A percentile compares a stretch with the other conserved stretches of the same genome.
Conservation (phyloP, 2,888 invertebrate genomes). For the Habroteleia sp. region DNA sequence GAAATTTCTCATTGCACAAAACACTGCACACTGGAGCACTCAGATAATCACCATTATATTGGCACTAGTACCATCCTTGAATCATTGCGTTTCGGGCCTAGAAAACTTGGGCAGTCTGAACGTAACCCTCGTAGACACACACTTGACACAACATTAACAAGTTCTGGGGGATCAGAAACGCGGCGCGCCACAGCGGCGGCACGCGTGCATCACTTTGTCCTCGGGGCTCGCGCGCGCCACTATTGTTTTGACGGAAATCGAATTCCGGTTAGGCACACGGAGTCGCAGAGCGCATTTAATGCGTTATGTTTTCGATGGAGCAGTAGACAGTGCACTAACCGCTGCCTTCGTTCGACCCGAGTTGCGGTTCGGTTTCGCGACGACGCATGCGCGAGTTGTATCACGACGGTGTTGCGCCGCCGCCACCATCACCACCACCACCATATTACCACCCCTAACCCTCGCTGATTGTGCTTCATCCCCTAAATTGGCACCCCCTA, state of each 20-base stretch:
- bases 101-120: slow-evolving; percentile 50
- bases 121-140: slow-evolving; percentile 51
- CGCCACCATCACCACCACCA: slow-evolving; percentile 64
- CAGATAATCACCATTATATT: slow-evolving; percentile 68
- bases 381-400: slow-evolving; percentile 75
- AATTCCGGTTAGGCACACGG: slow-evolving; percentile 34
- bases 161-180: slow-evolving; percentile 30
- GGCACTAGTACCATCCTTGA: slow-evolving; percentile 54
- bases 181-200: slow-evolving; percentile 4
- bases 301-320: slow-evolving; percentile 72
- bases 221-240: slow-evolving; percentile 54
- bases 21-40: slow-evolving; percentile 73
- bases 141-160: slow-evolving; percentile 57
- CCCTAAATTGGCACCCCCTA: slow-evolving; percentile 77
- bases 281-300: slow-evolving; percentile 56
- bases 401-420: slow-evolving; percentile 73
- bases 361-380: slow-evolving; percentile 72
- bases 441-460: slow-evolving; percentile 55
- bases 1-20: slow-evolving; percentile 78
- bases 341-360: slow-evolving; percentile 78
- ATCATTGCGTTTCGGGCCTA: slow-evolving; percentile 29
- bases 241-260: slow-evolving; percentile 42
- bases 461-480: slow-evolving; percentile 74
- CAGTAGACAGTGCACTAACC: slow-evolving; percentile 79
- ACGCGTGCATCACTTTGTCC: slow-evolving; percentile 30